Evolutionary conservation across 2,888 invertebrate species (phyloP).

Genomic region (Mactromeris polynyma): DNA sequence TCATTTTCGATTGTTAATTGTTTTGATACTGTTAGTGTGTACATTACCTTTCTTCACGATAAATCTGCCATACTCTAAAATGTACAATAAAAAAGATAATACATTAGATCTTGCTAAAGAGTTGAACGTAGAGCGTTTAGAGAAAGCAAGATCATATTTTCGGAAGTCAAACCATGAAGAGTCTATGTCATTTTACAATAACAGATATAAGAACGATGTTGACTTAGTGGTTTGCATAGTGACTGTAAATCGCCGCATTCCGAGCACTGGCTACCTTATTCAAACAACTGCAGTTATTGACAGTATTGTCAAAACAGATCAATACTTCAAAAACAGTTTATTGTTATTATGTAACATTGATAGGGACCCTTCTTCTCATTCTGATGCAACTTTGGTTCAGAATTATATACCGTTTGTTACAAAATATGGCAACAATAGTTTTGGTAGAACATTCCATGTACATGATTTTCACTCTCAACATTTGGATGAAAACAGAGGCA

Average conservation of each 20-base stretch:
- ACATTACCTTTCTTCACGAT: conserved; percentile 26
- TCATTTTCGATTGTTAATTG: conserved; percentile 18
- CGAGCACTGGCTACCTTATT: conserved; percentile 47
- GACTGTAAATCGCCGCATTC: conserved; percentile 28
- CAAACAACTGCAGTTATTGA: conserved; percentile 67
- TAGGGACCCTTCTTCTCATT: conserved; percentile 70
- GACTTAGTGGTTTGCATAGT: conserved; percentile 54
- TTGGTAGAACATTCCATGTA: conserved; percentile 34
- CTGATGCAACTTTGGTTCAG: conserved; percentile 74
- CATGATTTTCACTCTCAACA: conserved; percentile 35
- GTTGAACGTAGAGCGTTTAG: conserved; percentile 34
- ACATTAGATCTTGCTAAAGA: conserved; percentile 41
- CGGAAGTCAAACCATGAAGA: background rate
- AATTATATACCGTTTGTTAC: conserved; percentile 71
- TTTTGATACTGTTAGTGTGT: conserved; percentile 9
- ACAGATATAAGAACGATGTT: background rate
- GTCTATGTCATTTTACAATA: conserved; percentile 29
- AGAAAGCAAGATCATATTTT: conserved; percentile 47
- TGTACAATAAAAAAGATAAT: conserved; percentile 41
- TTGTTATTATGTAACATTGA: conserved; percentile 85
- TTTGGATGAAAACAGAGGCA: conserved; percentile 58
- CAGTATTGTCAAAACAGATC: conserved; percentile 60
- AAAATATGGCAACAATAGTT: conserved; percentile 67
- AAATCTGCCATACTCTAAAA: conserved; percentile 43
- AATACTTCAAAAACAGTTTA: conserved; percentile 64